Evolutionary conservation across 2,797 vertebrate genomes (phyloP).

Genomic region (Capromys pilorides): DNA sequence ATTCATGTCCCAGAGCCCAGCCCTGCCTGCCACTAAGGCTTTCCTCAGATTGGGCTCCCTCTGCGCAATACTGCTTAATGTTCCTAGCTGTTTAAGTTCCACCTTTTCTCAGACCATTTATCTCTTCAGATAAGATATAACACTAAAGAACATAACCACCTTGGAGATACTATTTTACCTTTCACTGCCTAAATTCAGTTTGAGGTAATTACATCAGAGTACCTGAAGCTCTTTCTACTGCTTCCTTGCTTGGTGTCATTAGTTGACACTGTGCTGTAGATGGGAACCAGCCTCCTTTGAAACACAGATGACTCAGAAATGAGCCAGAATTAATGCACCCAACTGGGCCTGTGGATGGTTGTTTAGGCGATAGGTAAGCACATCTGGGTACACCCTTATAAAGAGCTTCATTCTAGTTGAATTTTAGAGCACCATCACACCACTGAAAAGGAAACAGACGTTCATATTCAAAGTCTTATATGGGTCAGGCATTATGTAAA

Average conservation of each 20-base stretch:
- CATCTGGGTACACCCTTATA: neutral
- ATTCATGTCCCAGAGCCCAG: neutral
- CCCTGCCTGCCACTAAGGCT: neutral
- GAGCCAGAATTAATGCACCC: neutral
- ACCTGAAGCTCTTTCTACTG: slow-evolving; percentile 13
- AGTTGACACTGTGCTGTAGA: neutral
- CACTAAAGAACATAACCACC: slow-evolving; percentile 33
- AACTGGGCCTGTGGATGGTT: neutral
- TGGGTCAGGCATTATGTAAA: neutral
- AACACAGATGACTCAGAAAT: neutral
- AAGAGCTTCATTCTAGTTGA: neutral
- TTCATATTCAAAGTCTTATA: neutral
- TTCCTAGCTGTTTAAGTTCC: slow-evolving; percentile 45
- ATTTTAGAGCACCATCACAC: neutral
- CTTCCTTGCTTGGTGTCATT: slow-evolving; percentile 20
- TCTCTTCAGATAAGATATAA: slow-evolving; percentile 26
- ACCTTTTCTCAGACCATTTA: slow-evolving; percentile 34
- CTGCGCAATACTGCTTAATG: neutral
- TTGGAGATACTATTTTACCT: slow-evolving; percentile 38
- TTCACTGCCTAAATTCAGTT: slow-evolving; percentile 45
- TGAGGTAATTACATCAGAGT: slow-evolving; percentile 43
- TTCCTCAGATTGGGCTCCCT: neutral
- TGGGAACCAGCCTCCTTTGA: neutral
- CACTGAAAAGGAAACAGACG: neutral
- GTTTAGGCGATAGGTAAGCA: neutral